Conservation (phyloP, 1,140 invertebrate genomes). For the Delia radicum region DNA sequence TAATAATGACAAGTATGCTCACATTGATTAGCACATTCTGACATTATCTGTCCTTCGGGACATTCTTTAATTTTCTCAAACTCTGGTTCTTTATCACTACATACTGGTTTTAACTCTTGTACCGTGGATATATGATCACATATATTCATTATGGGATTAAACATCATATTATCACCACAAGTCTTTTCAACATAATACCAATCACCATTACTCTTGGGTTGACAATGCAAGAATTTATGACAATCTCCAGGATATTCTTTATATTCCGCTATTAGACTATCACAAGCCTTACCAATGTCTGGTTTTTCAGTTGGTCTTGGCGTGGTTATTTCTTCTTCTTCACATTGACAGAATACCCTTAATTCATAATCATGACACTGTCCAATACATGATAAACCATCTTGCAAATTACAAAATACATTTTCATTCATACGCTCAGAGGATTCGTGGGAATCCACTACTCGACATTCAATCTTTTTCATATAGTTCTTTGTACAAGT, state of each 20-base stretch:
- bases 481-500: constrained; percentile 60
- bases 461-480: constrained; percentile 73
- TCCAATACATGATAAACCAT: constrained; percentile 67
- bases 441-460: constrained; percentile 62
- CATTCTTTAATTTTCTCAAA: constrained; percentile 38
- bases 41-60: constrained; percentile 57
- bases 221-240: constrained; percentile 63
- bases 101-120: constrained; percentile 63
- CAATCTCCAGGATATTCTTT: constrained; percentile 62
- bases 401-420: constrained; percentile 71
- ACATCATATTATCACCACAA: constrained; percentile 63
- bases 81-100: constrained; percentile 34
- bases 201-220: constrained; percentile 39
- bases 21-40: constrained; percentile 65
- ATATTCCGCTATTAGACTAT: constrained; percentile 40
- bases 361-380: constrained; percentile 73
- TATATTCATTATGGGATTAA: constrained; percentile 62
- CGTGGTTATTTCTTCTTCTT: constrained; percentile 36
- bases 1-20: constrained; percentile 63
- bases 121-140: constrained; percentile 68
- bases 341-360: constrained; percentile 68
- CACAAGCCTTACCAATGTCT: constrained; percentile 39
- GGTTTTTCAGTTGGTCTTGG: constrained; percentile 34
- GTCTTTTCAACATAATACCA: constrained; percentile 59
- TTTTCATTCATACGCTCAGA: constrained; percentile 70